A percentile compares a stretch with the other conserved stretches of the same genome.
Conservation (phyloP, 2,888 invertebrate genomes). For the Phorcus lineatus region DNA sequence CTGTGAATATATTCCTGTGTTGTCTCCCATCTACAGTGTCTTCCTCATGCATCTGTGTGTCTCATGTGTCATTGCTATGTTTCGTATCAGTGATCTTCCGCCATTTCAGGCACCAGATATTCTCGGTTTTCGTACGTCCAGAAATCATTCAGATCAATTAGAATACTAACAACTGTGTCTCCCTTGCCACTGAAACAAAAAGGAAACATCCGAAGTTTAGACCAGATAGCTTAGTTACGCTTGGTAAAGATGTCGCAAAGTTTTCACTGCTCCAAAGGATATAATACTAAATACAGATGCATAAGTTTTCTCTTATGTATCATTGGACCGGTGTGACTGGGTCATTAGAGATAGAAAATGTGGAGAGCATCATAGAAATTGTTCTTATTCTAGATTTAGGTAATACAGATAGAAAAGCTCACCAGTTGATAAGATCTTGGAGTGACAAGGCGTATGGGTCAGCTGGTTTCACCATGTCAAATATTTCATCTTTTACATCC, state of each 20-base stretch:
- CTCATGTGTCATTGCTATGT: neutral
- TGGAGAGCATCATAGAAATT: neutral
- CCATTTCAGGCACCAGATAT: conserved; percentile 74
- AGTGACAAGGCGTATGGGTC: conserved; percentile 90
- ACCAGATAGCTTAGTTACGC: neutral
- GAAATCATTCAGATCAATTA: conserved; percentile 96
- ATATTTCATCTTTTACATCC: conserved; percentile 97
- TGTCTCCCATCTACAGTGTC: no score
- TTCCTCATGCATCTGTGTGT: neutral
- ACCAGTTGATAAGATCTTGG: conserved; percentile 88
- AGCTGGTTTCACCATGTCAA: conserved; percentile 96
- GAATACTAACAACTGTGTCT: conserved; percentile 93
- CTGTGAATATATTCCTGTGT: no score
- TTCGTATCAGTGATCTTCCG: conserved; percentile 51
- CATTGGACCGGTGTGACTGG: no score
- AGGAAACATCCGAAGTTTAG: conserved; percentile 1
- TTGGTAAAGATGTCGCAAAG: no score
- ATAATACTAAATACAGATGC: no score
- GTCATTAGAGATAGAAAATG: no score
- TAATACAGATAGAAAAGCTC: conserved; percentile 43
- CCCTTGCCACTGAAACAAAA: conserved; percentile 88
- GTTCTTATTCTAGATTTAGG: neutral
- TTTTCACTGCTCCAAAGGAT: no score
- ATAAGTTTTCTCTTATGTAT: no score
- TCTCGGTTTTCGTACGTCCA: conserved; percentile 97